Evolutionary conservation across 1,140 invertebrate genomes (phyloP), one percentile per base, ranked within the genome.

Genomic region (Bombus pyrosoma): DNA sequence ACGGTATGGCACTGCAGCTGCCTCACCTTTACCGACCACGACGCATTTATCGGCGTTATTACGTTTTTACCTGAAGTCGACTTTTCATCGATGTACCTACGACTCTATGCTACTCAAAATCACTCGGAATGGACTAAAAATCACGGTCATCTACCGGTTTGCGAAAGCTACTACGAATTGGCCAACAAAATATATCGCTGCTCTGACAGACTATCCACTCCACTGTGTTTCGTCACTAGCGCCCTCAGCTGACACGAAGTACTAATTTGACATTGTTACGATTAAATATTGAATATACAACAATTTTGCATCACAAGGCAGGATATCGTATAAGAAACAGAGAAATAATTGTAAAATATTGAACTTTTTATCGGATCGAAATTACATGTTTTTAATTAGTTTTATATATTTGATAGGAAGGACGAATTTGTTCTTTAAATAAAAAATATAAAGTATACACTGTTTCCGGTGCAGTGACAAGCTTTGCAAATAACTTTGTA

Each of bases 161-260:
- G n/a, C 68, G 77, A 84, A 78, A 81, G 43, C 53, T 84, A 66
- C 39, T 78, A 72, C 66, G 74, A 77, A 80, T 78, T 84, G 41
- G 73, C 69, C n/a, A 53, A 80, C 62, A 82, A 39, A 73, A 74
- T 74, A 57, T 37, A 64, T 81, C 62, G 34, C 32, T 5, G 39
- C 86, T 86, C 28, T 37, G 71, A n/a, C 6, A 90, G 90, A 91
- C 77, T 64, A 25, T 92, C 84, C 91, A 89, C 86, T 92, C 86
- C 18, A 37, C 32, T n/a, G 76, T 37, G 82, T 92, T 89, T 91
- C 91, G 87, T 91, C 90, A 89, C 88, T 90, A 88, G 89, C 89
- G 89, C 90, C 90, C 88, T 86, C 89, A 92, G 89, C 90, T 92
- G 90, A 91, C 86, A 78, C 81, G 81, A 69, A 43, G 2, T 34